These are phyloP conservation scores for Drosophila leontia DNA, from an alignment of 1,140 invertebrate species.

Conservation along the genomic window DNA sequence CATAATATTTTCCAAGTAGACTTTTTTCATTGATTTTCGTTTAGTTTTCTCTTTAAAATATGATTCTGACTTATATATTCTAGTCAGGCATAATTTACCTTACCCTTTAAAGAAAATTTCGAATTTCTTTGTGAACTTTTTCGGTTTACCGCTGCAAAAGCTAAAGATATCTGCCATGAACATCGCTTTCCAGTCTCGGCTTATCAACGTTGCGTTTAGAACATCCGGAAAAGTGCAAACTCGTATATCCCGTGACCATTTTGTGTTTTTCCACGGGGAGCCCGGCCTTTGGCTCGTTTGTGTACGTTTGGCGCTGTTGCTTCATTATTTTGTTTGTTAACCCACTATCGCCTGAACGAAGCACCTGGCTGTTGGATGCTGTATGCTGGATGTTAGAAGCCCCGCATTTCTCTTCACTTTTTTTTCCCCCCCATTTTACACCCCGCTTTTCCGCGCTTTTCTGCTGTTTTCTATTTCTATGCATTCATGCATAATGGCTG, in stretches of 20 bases:
- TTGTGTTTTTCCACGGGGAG: slow-evolving; percentile 12
- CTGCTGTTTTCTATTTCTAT: slow-evolving; percentile 64
- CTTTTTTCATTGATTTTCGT: no score
- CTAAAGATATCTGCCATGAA: background rate
- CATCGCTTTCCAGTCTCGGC: background rate
- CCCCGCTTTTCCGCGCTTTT: background rate
- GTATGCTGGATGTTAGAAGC: background rate
- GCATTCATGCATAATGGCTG: slow-evolving; percentile 78
- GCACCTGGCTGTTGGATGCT: slow-evolving; percentile 25
- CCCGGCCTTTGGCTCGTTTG: slow-evolving; percentile 54
- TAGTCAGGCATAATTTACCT: no score
- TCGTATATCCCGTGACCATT: slow-evolving; percentile 34
- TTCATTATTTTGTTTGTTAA: slow-evolving; percentile 75
- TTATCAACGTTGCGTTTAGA: slow-evolving; percentile 24
- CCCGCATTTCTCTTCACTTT: background rate
- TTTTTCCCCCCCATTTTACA: background rate
- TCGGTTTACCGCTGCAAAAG: background rate
- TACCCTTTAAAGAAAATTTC: no score
- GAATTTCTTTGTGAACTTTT: background rate
- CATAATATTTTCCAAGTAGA: background rate
- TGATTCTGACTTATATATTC: no score
- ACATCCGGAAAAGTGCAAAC: slow-evolving; percentile 9
- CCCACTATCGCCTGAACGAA: slow-evolving; percentile 25
- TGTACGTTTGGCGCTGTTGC: slow-evolving; percentile 49
- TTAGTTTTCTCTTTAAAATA: no score